Evolutionary conservation across 92 coral and sea anemone genomes (phyloP), one percentile per base, ranked within the genome.

Genomic region (Epizoanthus illoricatus): DNA sequence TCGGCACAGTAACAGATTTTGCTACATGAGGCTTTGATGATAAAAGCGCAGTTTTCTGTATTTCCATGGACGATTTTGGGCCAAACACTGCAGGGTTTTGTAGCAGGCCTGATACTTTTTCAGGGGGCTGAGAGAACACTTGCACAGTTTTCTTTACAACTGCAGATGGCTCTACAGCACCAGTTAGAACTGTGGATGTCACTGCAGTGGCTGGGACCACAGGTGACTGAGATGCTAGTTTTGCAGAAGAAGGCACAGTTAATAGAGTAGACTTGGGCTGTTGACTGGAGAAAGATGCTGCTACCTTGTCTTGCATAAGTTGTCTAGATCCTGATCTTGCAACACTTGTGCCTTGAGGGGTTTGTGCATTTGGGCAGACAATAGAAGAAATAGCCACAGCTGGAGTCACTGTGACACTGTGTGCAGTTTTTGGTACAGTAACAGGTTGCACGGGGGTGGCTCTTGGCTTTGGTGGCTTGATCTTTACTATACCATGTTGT

Each of bases 401-500:
- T 73, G 63, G 63, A 73, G 43, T 10, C 28, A n/a, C 73, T 8
- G 28, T 33, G 40, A 69, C 56, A 52, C 56, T 52, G 15, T 9
- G 47, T 52, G 59, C 61, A 16, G 54, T 24, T 21, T 23, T 9
- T 54, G 42, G 40, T 41, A 21, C 0, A 42, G 70, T 20, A 9
- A 41, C 82, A 20, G 17, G 21, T 18, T 21, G 23, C 13, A 78
- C 71, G 24, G 82, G 7, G 47, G 64, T 69, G 49, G 12, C 17
- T 20, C 42, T 78, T 20, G 41, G 71, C 23, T 78, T 78, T 12
- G 41, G 47, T 24, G 56, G 70, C 47, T 63, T 78, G 21, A 78
- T 19, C 65, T 63, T 78, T 20, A 78, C 82, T 61, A 78, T 78
- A 64, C 82, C 82, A 63, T 78, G 82, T 45, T 78, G 82, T 42